Conservation (phyloP, 1,140 invertebrate species). For the Lucilia sericata region DNA sequence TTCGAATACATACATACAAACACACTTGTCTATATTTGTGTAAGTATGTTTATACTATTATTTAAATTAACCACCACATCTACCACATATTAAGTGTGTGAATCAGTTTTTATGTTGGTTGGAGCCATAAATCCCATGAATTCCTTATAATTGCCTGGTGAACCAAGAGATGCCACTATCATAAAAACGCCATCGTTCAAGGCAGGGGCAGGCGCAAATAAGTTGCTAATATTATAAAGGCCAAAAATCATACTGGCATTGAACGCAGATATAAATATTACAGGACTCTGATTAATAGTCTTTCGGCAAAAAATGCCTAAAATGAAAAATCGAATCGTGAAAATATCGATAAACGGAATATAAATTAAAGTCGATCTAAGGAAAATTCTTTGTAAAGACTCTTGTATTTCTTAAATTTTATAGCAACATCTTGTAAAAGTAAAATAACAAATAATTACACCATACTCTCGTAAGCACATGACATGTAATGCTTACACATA, state of each 20-base stretch:
- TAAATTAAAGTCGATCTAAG: not conserved
- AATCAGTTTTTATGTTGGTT: too few relatives aligned
- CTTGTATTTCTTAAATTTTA: constrained; percentile 15
- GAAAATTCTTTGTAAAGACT: not conserved
- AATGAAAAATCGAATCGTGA: not conserved
- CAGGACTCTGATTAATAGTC: not conserved
- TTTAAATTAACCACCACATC: too few relatives aligned
- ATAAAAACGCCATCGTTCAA: not conserved
- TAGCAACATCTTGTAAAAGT: not conserved
- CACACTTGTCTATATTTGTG: too few relatives aligned
- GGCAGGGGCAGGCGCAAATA: not conserved
- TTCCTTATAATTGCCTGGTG: not conserved
- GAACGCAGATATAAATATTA: not conserved
- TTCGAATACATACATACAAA: too few relatives aligned
- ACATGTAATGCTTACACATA: too few relatives aligned
- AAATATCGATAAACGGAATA: not conserved
- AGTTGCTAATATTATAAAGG: constrained; percentile 31
- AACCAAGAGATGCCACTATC: not conserved
- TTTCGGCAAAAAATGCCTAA: not conserved
- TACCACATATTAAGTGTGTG: too few relatives aligned
- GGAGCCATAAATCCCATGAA: not conserved
- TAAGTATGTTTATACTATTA: too few relatives aligned
- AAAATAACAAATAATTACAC: constrained; percentile 24
- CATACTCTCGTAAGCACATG: not conserved
- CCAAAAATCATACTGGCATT: constrained; percentile 24